Evolutionary conservation across 2,888 invertebrate genomes (phyloP).

Genomic region (Crossocerus cetratus): DNA sequence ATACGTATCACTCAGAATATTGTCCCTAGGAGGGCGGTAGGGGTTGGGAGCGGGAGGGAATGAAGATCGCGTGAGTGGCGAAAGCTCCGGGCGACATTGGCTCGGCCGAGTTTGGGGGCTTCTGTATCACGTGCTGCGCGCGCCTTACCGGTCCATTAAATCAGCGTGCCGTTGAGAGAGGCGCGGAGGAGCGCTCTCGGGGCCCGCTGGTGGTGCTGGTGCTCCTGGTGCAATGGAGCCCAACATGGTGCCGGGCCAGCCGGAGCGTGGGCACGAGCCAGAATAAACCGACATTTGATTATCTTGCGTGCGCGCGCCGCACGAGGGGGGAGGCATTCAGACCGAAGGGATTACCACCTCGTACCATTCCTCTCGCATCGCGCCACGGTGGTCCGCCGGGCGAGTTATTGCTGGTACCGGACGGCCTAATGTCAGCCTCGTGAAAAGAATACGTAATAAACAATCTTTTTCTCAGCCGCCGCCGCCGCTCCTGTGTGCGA

Average conservation of each 20-base stretch:
- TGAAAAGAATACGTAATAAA: constrained; percentile 24
- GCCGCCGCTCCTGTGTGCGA: background rate
- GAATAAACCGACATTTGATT: constrained; percentile 48
- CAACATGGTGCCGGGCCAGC: constrained; percentile 25
- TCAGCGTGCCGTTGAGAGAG: constrained; percentile 27
- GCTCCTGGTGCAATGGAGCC: constrained; percentile 9
- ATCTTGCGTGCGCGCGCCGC: constrained; percentile 20
- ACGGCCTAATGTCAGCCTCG: constrained; percentile 57
- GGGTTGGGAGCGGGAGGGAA: background rate
- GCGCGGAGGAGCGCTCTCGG: constrained; percentile 5
- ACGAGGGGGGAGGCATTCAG: constrained; percentile 32
- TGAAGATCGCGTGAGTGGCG: background rate
- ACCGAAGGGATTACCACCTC: constrained; percentile 52
- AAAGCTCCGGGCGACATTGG: background rate
- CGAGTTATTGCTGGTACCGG: constrained; percentile 65
- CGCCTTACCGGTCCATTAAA: constrained; percentile 32
- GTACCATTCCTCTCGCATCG: constrained; percentile 42
- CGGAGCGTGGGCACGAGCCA: constrained; percentile 49
- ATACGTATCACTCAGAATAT: constrained; percentile 4
- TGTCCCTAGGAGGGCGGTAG: background rate
- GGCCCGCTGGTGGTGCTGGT: constrained; percentile 18
- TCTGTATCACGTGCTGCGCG: constrained; percentile 3
- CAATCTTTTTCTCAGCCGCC: background rate
- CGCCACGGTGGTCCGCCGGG: constrained; percentile 52
- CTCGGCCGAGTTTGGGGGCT: background rate